Evolutionary conservation across 2,113 vertebrate genomes (phyloP), one percentile per base, ranked within the genome.

Genomic region (Nesospiza acunhae): DNA sequence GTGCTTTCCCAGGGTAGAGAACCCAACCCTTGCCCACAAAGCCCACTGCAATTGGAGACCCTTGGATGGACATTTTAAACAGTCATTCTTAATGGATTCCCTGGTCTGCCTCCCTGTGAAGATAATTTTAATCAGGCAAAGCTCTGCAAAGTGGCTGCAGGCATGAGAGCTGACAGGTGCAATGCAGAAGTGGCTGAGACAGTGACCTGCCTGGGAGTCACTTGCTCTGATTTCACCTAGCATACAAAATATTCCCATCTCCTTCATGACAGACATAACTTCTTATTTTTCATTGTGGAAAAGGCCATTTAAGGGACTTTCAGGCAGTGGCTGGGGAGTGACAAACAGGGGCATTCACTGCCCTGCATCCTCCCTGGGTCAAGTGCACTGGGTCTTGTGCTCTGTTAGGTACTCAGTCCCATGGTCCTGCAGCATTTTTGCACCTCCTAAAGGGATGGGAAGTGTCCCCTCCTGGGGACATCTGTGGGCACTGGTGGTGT

Each of bases 151-250:
- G 60, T 2, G 0, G 20, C 19, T 52, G 66, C 3, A 5, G 56
- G 55, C 26, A 22, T 0, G 4, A 46, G 33, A 58, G 55, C 49
- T 60, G 63, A 18, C 0, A 6, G 59, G 28, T 26, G 31, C 0
- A 31, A 39, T 49, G 77, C 52, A 87, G 86, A 82, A 66, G 72
- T 58, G 60, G 82, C 72, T 46, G 53, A 82, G 62, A 27, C 47
- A 59, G 84, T 19, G 42, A 50, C 50, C 20, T 46, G 66, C 0
- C 3, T 26, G 87, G 49, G 52, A 81, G 26, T 35, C 28, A 74
- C 12, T 30, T 1, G 14, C 68, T 64, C 63, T 72, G n/a, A 77
- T 55, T 55, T 83, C 84, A 83, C 41, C 30, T 62, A 63, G 47
- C 53, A 56, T 22, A 37, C 24, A 17, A 44, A 81, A 73, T 9